phyloP scores from a whole-genome alignment of 2,888 invertebrate species.

The Ornithoptera alexandrae region DNA sequence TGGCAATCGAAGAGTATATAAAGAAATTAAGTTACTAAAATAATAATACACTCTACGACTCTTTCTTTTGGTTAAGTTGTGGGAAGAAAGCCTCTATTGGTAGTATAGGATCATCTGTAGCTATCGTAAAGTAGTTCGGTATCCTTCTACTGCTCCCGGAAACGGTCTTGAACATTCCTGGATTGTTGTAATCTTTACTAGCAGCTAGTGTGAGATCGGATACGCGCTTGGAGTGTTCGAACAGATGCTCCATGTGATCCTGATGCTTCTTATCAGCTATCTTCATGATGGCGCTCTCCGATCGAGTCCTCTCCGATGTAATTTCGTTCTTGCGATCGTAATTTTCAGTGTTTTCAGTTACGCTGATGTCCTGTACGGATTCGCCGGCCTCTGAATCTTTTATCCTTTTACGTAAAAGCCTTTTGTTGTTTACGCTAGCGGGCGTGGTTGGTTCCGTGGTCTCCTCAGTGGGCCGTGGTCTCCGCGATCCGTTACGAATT shows the following conservation, averaged over 20 bases:
- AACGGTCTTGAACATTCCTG: slow-evolving; percentile 85
- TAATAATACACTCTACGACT: slow-evolving; percentile 61
- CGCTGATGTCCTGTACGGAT: slow-evolving; percentile 63
- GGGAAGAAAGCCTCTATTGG: slow-evolving; percentile 91
- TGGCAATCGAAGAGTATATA: slow-evolving; percentile 70
- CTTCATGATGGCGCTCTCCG: slow-evolving; percentile 80
- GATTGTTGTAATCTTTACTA: slow-evolving; percentile 85
- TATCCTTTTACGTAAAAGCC: slow-evolving; percentile 63
- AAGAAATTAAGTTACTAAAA: slow-evolving; percentile 29
- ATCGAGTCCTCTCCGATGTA: slow-evolving; percentile 70
- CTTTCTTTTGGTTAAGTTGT: slow-evolving; percentile 83
- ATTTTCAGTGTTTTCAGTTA: slow-evolving; percentile 55
- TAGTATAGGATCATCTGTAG: slow-evolving; percentile 88
- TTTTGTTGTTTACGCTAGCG: slow-evolving; percentile 53
- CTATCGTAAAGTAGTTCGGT: slow-evolving; percentile 85
- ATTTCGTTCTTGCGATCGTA: slow-evolving; percentile 57
- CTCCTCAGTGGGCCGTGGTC: slow-evolving; percentile 65
- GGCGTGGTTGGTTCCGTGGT: slow-evolving; percentile 53
- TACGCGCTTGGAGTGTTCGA: slow-evolving; percentile 83
- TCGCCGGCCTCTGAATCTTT: slow-evolving; percentile 66
- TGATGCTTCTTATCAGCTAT: slow-evolving; percentile 76
- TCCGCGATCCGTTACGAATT: slow-evolving; percentile 63
- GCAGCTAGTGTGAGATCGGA: slow-evolving; percentile 87
- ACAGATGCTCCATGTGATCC: slow-evolving; percentile 63
- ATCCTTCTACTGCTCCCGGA: slow-evolving; percentile 82